Conservation (phyloP, 2,888 invertebrate genomes). For the Drosophila longiperda region DNA sequence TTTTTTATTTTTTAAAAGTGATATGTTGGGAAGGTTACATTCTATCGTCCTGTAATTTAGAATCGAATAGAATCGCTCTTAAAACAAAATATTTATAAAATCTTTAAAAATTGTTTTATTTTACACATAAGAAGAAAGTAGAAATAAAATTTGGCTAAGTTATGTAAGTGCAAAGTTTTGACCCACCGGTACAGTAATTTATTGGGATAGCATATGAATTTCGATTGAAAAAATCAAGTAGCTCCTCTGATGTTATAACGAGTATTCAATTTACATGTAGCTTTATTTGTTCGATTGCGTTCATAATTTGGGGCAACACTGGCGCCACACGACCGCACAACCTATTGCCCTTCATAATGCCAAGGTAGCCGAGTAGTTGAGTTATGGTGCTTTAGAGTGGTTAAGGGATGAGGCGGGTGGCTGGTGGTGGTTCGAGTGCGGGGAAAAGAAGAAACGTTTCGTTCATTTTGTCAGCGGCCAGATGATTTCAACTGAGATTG, state of each 20-base stretch:
- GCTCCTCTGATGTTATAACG: background rate
- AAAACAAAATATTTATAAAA: background rate
- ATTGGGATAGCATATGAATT: background rate
- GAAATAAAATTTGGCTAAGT: background rate
- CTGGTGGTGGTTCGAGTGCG: background rate
- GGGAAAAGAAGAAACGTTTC: constrained; percentile 17
- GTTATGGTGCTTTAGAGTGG: constrained; percentile 13
- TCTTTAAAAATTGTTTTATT: background rate
- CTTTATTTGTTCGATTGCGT: background rate
- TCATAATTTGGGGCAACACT: constrained; percentile 4
- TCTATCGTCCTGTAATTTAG: background rate
- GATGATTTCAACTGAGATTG: constrained; percentile 78
- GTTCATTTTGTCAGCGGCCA: constrained; percentile 55
- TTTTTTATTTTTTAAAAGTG: background rate
- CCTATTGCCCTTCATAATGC: constrained; percentile 77
- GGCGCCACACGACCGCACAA: constrained; percentile 52
- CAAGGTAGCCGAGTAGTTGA: constrained; percentile 38
- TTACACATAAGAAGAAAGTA: background rate
- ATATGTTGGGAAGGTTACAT: background rate
- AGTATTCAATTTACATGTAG: background rate
- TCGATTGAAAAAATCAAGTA: background rate
- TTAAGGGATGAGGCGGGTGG: background rate
- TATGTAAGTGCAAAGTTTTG: background rate
- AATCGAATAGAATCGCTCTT: background rate
- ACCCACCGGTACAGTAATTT: background rate